Conservation (phyloP, 2,888 invertebrate genomes). For the Sinentomon sp. region DNA sequence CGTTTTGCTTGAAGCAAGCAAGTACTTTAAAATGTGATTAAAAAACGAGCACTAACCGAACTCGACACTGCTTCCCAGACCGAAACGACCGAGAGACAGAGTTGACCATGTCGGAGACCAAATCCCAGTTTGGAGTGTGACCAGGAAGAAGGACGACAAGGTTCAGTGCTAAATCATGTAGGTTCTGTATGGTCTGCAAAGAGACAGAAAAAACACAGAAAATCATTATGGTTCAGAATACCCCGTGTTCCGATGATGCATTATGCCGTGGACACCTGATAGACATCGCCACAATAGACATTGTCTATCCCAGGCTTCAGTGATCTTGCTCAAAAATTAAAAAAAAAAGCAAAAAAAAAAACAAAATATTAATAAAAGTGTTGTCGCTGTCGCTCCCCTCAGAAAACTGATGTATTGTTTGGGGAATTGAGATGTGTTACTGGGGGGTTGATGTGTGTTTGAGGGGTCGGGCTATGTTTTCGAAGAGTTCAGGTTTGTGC, state of each 20-base stretch:
- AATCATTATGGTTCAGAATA: too few relatives aligned
- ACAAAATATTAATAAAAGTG: not conserved
- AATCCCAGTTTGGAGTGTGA: conserved; percentile 85
- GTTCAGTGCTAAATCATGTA: conserved; percentile 39
- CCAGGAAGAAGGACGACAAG: conserved; percentile 46
- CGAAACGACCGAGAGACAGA: conserved; percentile 58
- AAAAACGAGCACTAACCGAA: conserved; percentile 29
- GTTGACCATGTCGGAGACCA: conserved; percentile 71
- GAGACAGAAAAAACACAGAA: conserved; percentile 3
- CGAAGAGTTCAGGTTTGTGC: too few relatives aligned
- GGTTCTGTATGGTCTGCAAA: conserved; percentile 25
- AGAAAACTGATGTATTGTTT: too few relatives aligned
- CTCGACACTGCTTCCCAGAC: conserved; percentile 69
- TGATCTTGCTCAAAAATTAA: not conserved
- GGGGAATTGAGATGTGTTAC: too few relatives aligned
- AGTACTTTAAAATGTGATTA: too few relatives aligned
- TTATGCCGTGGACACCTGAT: not conserved
- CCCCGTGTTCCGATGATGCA: not conserved
- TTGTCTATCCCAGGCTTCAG: not conserved
- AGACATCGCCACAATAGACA: not conserved
- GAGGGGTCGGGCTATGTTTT: too few relatives aligned
- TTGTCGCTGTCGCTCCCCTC: too few relatives aligned
- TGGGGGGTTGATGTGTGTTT: too few relatives aligned
- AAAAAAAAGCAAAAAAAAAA: conserved; percentile 1
- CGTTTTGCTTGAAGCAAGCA: too few relatives aligned